phyloP scores from a whole-genome alignment of 2,113 vertebrate genomes.

The Brachirus orientalis region DNA sequence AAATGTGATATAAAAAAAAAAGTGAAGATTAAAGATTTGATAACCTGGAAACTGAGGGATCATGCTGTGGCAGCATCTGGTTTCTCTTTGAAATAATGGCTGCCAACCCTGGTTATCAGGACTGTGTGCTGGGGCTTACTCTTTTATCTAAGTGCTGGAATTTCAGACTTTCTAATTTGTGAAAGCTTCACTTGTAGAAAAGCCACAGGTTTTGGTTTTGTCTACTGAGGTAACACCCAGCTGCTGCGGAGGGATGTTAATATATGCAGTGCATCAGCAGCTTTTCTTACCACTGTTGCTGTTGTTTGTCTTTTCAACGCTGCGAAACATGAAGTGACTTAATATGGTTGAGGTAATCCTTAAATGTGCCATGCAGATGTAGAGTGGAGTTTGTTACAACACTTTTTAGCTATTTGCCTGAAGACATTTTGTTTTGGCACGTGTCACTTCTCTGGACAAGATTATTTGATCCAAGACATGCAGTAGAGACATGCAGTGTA shows the following conservation, averaged over 20 bases:
- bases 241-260: conserved; percentile 49
- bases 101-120: conserved; percentile 69
- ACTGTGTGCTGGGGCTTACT: conserved; percentile 44
- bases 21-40: conserved; percentile 37
- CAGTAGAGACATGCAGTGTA: neutral
- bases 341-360: conserved; percentile 61
- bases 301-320: conserved; percentile 68
- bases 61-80: conserved; percentile 66
- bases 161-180: conserved; percentile 59
- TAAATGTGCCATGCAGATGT: conserved; percentile 74
- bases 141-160: conserved; percentile 67
- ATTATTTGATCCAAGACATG: conserved; percentile 8
- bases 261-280: conserved; percentile 52
- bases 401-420: neutral
- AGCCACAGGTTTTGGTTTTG: conserved; percentile 32
- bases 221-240: conserved; percentile 57
- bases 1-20: too few relatives aligned
- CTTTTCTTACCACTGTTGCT: conserved; percentile 63
- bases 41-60: conserved; percentile 53
- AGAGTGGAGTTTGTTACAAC: conserved; percentile 50
- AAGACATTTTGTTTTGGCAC: conserved; percentile 21
- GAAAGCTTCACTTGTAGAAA: conserved; percentile 63
- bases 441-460: conserved; percentile 2
- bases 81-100: conserved; percentile 73
- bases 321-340: conserved; percentile 62